These are phyloP conservation scores for Malurus leucopterus DNA, from an alignment of 2,797 vertebrate genomes.

Conservation along the genomic window DNA sequence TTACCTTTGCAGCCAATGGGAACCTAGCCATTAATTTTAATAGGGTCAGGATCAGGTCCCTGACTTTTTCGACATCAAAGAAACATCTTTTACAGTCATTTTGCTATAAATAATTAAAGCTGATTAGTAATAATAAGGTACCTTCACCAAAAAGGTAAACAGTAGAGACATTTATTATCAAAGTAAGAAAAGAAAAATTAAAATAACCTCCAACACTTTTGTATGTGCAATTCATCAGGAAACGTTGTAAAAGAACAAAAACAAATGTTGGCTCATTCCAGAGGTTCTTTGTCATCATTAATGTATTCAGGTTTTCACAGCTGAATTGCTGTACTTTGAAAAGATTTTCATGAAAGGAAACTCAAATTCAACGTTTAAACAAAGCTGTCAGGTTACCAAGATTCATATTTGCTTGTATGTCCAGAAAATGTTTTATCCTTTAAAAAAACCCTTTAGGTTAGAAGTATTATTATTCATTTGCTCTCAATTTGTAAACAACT, in stretches of 20 bases:
- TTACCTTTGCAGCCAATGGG: constrained; percentile 21
- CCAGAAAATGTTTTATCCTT: constrained; percentile 56
- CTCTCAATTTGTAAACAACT: constrained; percentile 62
- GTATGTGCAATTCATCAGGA: constrained; percentile 70
- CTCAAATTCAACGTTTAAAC: constrained; percentile 65
- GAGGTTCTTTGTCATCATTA: constrained; percentile 77
- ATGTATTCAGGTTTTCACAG: constrained; percentile 73
- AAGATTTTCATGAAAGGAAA: constrained; percentile 72
- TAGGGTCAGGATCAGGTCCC: constrained; percentile 22
- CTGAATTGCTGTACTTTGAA: constrained; percentile 71
- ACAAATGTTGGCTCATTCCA: constrained; percentile 69
- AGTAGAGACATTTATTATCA: constrained; percentile 67
- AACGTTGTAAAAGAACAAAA: constrained; percentile 68
- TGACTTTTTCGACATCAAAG: constrained; percentile 24
- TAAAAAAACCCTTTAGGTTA: constrained; percentile 26
- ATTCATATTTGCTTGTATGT: constrained; percentile 60
- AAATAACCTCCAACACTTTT: constrained; percentile 68
- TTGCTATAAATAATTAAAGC: constrained; percentile 62
- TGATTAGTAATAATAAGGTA: constrained; percentile 67
- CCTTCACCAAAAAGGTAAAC: constrained; percentile 63
- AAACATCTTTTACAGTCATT: constrained; percentile 29
- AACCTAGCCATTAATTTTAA: constrained; percentile 43
- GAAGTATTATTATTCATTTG: constrained; percentile 34
- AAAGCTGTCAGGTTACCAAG: constrained; percentile 70
- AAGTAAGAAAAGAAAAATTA: constrained; percentile 65